A percentile compares a stretch with the other conserved stretches of the same genome.
phyloP scores from a whole-genome alignment of 2,113 vertebrate species.

The Himantopus leucocephalus region DNA sequence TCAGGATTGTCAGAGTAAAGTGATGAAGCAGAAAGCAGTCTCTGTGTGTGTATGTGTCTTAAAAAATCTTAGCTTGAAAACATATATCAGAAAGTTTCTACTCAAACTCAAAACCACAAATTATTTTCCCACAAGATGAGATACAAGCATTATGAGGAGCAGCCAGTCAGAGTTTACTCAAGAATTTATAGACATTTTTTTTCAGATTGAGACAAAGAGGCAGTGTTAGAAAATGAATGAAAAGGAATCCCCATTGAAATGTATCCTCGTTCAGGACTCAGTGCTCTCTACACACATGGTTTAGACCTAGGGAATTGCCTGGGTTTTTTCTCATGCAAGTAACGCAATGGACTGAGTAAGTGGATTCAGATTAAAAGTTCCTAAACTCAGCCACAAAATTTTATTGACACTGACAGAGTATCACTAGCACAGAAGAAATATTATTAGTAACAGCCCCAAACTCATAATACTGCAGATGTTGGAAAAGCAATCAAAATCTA shows the following conservation, averaged over 20 bases:
- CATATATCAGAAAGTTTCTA: not conserved
- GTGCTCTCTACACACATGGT: not conserved
- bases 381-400: not conserved
- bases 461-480: not conserved
- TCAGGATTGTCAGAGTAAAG: not conserved
- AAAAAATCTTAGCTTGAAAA: not conserved
- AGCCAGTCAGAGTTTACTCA: not conserved
- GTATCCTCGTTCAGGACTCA: not conserved
- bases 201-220: not conserved
- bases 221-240: not conserved
- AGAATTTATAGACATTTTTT: not conserved
- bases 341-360: not conserved
- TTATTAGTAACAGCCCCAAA: not conserved
- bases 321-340: accelerated
- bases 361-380: not conserved
- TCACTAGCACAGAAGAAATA: not conserved
- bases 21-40: not conserved
- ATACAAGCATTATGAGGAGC: not conserved
- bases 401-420: not conserved
- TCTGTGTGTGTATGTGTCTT: not conserved
- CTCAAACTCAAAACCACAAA: not conserved
- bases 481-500: not conserved
- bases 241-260: not conserved
- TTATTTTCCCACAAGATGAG: not conserved
- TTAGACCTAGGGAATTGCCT: not conserved